Conservation (phyloP, 2,888 invertebrate genomes). For the Hypomecis atomaria region DNA sequence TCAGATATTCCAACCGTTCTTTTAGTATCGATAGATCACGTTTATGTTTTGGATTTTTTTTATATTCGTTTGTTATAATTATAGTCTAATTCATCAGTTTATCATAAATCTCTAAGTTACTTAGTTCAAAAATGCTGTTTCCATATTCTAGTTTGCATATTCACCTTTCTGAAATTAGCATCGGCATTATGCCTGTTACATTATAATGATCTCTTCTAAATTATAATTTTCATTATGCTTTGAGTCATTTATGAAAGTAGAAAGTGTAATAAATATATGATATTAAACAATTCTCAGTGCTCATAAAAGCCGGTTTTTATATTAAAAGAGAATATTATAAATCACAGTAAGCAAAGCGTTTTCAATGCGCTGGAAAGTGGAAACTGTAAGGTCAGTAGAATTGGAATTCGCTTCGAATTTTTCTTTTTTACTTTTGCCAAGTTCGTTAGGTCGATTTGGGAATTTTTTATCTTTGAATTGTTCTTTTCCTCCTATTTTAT, state of each 20-base stretch:
- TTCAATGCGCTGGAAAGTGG: constrained; percentile 28
- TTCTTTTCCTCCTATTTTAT: constrained; percentile 29
- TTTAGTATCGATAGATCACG: background rate
- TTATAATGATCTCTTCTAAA: constrained; percentile 30
- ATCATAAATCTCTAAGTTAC: constrained; percentile 18
- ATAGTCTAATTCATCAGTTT: constrained; percentile 18
- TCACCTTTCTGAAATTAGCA: constrained; percentile 29
- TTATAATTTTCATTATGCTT: constrained; percentile 34
- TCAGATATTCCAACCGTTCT: background rate
- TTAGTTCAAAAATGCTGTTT: constrained; percentile 29
- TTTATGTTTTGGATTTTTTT: constrained; percentile 5
- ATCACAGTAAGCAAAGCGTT: constrained; percentile 14
- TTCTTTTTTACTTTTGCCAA: constrained; percentile 37
- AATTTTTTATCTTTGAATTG: constrained; percentile 40
- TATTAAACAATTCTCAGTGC: constrained; percentile 22
- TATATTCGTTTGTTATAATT: constrained; percentile 14
- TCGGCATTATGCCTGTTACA: constrained; percentile 7
- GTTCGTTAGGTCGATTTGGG: constrained; percentile 38
- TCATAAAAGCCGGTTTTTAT: background rate
- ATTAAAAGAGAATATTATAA: constrained; percentile 28
- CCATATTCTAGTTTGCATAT: constrained; percentile 29
- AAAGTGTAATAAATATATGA: constrained; percentile 29
- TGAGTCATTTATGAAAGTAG: constrained; percentile 35
- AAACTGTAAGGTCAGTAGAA: constrained; percentile 44
- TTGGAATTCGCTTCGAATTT: constrained; percentile 27